Evolutionary conservation across 2,888 invertebrate species (phyloP), one percentile per base, ranked within the genome.

Genomic region (Lutraria lutraria): DNA sequence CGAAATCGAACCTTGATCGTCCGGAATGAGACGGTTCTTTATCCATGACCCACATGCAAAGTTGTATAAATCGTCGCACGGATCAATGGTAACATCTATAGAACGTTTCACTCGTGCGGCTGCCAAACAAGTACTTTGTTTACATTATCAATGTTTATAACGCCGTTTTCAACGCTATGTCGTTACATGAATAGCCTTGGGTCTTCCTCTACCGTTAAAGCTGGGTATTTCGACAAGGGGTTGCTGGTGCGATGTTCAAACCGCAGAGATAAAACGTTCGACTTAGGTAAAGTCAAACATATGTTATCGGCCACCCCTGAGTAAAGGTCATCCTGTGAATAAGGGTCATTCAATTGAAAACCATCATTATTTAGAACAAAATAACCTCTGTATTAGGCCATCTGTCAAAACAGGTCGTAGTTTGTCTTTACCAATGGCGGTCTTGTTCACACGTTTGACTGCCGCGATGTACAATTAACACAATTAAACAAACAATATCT

Each of bases 31-130:
- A 60, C 93, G 91, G 13, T 97, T 97, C 95, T 98, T 98, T 96
- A 98, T 98, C 98, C 98, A 98, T 16, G 98, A 98, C n/a, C 98
- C 98, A 95, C 98, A 98, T 19, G 98, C 98, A 96, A 98, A 98
- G 94, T 98, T 98, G 97, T 98, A 98, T 97, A 98, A 98, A 96
- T 98, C 98, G 54, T 97, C 97, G 96, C 98, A 98, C 0, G 98
- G 98, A 95, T 98, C 97, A 0, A 98, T 98, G 0, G 97, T 97
- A 83, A 97, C 97, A 95, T 98, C 98, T 98, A 98, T 98, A 19
- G 98, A 98, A 43, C 98, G 97, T 92, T 98, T 97, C 89, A 98
- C 97, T 34, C 98, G 98, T 13, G 98, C 97, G 82, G 98, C 98
- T 25, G n/a, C n/a, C 63, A 25, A 25, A 21, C 63, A 63, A 4